Conservation (phyloP, 2,888 invertebrate genomes). For the Stegana nigrithorax region DNA sequence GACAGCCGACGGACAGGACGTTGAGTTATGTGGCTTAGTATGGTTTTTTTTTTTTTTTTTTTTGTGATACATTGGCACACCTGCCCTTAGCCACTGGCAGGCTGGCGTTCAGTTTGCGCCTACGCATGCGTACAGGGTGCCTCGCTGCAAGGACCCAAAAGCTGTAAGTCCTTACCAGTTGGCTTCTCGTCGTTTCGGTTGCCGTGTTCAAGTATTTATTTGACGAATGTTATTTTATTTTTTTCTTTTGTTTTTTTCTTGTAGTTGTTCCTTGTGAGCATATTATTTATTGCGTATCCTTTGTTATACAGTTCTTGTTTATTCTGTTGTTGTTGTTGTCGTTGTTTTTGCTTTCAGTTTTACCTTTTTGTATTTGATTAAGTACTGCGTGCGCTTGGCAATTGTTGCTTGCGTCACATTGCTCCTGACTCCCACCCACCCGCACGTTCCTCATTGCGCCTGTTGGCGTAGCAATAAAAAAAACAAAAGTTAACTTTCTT, state of each 20-base stretch:
- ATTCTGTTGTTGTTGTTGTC: conserved; percentile 2
- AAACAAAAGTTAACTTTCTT: no score
- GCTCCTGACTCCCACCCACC: no score
- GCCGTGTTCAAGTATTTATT: no score
- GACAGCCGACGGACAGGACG: background rate
- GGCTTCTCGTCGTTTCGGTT: no score
- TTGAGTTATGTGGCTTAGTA: conserved; percentile 9
- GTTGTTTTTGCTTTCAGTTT: background rate
- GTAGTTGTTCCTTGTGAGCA: background rate
- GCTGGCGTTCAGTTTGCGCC: background rate
- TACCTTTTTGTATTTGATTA: background rate
- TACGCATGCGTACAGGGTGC: background rate
- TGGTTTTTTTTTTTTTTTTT: background rate
- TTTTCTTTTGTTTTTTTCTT: conserved; percentile 3
- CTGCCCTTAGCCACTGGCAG: background rate
- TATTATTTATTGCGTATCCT: conserved; percentile 8
- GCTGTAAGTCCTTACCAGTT: no score
- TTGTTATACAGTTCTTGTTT: background rate
- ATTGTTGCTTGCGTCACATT: background rate
- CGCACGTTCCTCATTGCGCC: background rate
- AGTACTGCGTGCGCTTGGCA: background rate
- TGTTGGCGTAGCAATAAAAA: background rate
- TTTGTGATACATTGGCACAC: background rate
- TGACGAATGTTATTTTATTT: no score
- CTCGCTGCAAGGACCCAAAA: background rate